A percentile compares a stretch with the other conserved stretches of the same genome.
Conservation (phyloP, 1,140 invertebrate species). For the Polyergus mexicanus region DNA sequence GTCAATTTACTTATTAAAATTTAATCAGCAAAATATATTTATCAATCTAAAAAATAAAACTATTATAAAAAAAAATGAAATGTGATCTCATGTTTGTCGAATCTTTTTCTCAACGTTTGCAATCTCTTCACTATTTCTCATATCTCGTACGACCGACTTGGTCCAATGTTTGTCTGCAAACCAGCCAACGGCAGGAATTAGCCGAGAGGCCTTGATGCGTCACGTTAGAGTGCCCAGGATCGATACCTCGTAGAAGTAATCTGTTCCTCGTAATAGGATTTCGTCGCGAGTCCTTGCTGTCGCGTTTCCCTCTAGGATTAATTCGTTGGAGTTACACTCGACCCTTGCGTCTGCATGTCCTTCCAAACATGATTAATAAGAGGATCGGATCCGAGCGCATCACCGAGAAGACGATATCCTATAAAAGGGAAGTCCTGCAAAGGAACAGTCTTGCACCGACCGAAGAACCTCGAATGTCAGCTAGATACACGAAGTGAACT, state of each 20-base stretch:
- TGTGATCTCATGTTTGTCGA: neutral
- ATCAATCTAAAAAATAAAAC: neutral
- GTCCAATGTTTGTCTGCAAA: conserved; percentile 32
- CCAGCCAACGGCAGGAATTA: conserved; percentile 12
- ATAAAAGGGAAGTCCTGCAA: conserved; percentile 15
- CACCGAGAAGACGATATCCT: conserved; percentile 30
- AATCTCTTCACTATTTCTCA: neutral
- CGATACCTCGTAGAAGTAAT: conserved; percentile 57
- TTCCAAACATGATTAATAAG: conserved; percentile 64
- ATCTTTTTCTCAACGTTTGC: neutral
- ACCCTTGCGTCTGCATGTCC: neutral
- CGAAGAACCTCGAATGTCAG: neutral
- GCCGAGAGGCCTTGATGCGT: conserved; percentile 25
- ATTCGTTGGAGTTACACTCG: conserved; percentile 58
- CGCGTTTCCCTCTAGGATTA: conserved; percentile 58
- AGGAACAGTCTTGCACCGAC: neutral
- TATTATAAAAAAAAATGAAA: neutral
- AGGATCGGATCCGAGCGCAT: neutral
- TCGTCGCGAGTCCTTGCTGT: conserved; percentile 52
- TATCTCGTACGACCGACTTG: neutral
- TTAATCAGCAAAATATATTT: neutral
- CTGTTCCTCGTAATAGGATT: conserved; percentile 72
- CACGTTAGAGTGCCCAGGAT: conserved; percentile 36
- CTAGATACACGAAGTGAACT: neutral
- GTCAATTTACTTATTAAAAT: neutral